phyloP scores from a whole-genome alignment of 2,113 vertebrate species.

The Neotragus pygmaeus region DNA sequence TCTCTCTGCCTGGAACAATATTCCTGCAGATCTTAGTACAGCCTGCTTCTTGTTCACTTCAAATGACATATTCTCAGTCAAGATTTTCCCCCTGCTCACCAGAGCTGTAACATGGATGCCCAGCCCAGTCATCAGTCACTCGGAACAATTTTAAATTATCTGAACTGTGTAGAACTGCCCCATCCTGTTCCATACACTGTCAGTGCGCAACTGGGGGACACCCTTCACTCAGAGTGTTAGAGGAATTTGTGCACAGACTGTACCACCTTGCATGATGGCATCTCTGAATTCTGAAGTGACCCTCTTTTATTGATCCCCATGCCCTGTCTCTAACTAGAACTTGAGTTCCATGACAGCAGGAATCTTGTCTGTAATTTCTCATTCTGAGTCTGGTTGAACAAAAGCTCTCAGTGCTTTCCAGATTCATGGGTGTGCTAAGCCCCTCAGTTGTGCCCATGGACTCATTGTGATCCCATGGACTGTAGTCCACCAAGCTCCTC shows the following conservation, averaged over 20 bases:
- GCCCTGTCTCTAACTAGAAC: neutral
- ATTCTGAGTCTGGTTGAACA: neutral
- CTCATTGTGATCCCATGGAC: neutral
- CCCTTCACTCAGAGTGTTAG: neutral
- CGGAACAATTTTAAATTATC: neutral
- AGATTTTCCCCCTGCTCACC: neutral
- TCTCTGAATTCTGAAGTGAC: neutral
- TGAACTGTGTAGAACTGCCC: neutral
- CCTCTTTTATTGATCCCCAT: neutral
- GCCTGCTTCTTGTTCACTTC: neutral
- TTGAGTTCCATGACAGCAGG: neutral
- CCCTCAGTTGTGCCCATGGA: fast-evolving
- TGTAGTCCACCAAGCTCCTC: neutral
- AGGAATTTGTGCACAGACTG: neutral
- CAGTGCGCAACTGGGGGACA: neutral
- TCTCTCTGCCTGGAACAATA: neutral
- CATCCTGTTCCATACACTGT: neutral
- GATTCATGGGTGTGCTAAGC: neutral
- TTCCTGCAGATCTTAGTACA: neutral
- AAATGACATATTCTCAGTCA: neutral
- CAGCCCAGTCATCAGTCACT: neutral
- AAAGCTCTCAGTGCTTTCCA: neutral
- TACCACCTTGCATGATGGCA: fast-evolving
- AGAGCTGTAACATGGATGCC: neutral
- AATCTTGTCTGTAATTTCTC: neutral